phyloP scores from a whole-genome alignment of 2,888 invertebrate species.

The Arctia plantaginis region DNA sequence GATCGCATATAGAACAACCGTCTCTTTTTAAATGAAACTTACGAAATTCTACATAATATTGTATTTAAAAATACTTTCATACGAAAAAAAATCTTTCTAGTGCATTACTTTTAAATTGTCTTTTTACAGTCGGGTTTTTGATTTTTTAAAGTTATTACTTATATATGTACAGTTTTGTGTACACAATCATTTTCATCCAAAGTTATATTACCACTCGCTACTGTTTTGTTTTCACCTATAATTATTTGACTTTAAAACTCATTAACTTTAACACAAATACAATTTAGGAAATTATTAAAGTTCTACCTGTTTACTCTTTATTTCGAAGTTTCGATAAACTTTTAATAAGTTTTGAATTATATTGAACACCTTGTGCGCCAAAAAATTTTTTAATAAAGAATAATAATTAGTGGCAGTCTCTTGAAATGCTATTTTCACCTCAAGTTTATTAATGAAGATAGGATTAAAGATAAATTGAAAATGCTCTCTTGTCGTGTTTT shows the following conservation, averaged over 20 bases:
- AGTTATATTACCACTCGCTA: background rate
- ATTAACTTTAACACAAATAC: slow-evolving; percentile 36
- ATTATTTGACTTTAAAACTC: background rate
- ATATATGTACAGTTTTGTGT: too few species aligned
- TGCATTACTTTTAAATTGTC: too few species aligned
- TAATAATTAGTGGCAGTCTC: slow-evolving; percentile 33
- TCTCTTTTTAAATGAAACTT: too few species aligned
- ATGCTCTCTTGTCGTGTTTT: slow-evolving; percentile 23
- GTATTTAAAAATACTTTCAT: too few species aligned
- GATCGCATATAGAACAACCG: too few species aligned
- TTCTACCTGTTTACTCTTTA: slow-evolving; percentile 38
- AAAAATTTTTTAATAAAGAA: slow-evolving; percentile 40
- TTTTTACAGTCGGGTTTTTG: too few species aligned
- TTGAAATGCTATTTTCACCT: slow-evolving; percentile 38
- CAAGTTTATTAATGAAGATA: slow-evolving; percentile 41
- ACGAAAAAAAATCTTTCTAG: too few species aligned
- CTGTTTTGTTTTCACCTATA: background rate
- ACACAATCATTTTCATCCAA: background rate
- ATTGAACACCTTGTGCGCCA: slow-evolving; percentile 43
- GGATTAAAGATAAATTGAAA: slow-evolving; percentile 38
- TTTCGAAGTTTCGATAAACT: slow-evolving; percentile 28
- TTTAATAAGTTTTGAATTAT: slow-evolving; percentile 51
- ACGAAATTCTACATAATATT: too few species aligned
- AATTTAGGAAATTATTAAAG: slow-evolving; percentile 38
- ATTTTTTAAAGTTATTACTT: too few species aligned